Evolutionary conservation across 2,888 invertebrate genomes (phyloP), one percentile per base, ranked within the genome.

Genomic region (Mythimna impura): DNA sequence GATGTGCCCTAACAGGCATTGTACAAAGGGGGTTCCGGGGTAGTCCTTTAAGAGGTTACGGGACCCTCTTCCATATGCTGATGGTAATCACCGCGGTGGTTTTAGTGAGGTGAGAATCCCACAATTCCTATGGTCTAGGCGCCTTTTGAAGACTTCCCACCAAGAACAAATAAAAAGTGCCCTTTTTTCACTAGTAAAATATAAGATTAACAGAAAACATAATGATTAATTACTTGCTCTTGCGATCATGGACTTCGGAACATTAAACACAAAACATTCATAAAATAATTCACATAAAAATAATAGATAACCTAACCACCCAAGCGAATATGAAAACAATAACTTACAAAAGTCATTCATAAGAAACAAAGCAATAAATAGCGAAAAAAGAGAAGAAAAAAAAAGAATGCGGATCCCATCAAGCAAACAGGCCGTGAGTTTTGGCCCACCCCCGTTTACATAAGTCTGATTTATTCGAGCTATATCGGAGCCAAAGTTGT

Each of bases 381-480:
- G 74, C 78, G 65, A 76, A 85, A 72, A 72, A 70, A 72, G 17
- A 61, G 22, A 55, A 81, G 74, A 81, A 66, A 74, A 76, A n/a
- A 74, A 76, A 68, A 85, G 71, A 82, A 67, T 66, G 20, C 65
- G 20, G n/a, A 52, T 34, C 66, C 73, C 70, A 71, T 84, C 82
- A 80, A 7, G 30, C 71, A 72, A 83, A 83, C 75, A 62, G 79
- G 66, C 67, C 73, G 67, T 83, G 82, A 84, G 80, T 79, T 82
- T 47, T 76, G 70, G 84, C 89, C 87, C 80, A 83, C 87, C 80
- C 90, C 87, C 90, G 90, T 91, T 92, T 91, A 91, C 89, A 90
- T 92, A 93, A 91, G 89, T 84, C 90, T 92, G 93, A 93, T 92
- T 93, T 93, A 93, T 91, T 85, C 79, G 73, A 86, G 89, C 87